Conservation (phyloP, 2,888 invertebrate species). For the Limenitis camilla region DNA sequence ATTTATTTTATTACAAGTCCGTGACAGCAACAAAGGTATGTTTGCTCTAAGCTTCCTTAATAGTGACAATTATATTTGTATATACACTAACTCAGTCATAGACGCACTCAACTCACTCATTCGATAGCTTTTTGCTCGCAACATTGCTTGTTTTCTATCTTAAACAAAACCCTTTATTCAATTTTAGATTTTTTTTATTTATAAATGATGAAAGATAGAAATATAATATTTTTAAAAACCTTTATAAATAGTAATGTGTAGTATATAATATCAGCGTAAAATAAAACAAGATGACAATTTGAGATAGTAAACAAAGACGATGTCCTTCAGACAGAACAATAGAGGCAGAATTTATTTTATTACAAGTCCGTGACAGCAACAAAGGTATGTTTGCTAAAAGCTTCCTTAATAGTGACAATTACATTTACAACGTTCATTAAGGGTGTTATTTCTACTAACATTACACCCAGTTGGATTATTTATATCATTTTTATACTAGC, state of each 20-base stretch:
- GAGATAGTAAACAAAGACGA: constrained; percentile 5
- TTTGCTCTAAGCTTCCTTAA: not conserved
- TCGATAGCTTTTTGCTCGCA: too few species aligned
- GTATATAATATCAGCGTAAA: not conserved
- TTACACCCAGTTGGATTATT: too few species aligned
- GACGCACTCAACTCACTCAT: too few species aligned
- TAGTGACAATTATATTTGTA: not conserved
- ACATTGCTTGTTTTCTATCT: too few species aligned
- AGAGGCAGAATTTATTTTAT: constrained; percentile 4
- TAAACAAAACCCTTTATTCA: too few species aligned
- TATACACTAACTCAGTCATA: too few species aligned
- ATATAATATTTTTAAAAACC: not conserved
- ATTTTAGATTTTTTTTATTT: too few species aligned
- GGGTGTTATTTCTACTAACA: too few species aligned
- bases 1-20: constrained; percentile 1
- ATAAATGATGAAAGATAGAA: too few species aligned
- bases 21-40: not conserved
- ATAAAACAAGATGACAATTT: constrained; percentile 5
- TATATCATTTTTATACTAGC: too few species aligned
- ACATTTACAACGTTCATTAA: too few species aligned
- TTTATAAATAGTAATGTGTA: not conserved
- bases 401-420: not conserved
- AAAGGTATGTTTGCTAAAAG: not conserved
- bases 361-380: not conserved
- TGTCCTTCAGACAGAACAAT: constrained; percentile 1